Percentiles rank a stretch among this genome's conserved stretches.
Conservation (phyloP, 2,888 invertebrate genomes). For the Protonemura montana region DNA sequence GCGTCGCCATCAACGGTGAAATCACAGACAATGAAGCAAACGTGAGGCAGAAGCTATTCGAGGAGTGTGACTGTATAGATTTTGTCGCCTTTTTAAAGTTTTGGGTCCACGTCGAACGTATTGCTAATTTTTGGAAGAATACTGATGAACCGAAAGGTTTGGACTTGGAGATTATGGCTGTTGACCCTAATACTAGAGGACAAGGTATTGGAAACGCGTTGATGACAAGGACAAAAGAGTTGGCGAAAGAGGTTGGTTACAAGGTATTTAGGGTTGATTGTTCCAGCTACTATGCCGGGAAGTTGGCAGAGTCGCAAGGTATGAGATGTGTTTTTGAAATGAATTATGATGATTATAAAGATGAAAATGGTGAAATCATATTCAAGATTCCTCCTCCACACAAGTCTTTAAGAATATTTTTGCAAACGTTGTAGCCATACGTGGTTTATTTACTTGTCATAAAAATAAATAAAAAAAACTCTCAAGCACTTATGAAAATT, state of each 20-base stretch:
- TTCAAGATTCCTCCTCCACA: slow-evolving; percentile 25
- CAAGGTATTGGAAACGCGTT: slow-evolving; percentile 10
- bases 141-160: slow-evolving; percentile 17
- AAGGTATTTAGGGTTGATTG: slow-evolving; percentile 39
- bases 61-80: not conserved
- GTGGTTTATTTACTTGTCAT: too few species aligned
- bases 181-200: not conserved
- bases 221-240: not conserved
- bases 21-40: slow-evolving; percentile 27
- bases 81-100: slow-evolving; percentile 31
- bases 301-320: slow-evolving; percentile 30
- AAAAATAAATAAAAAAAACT: too few species aligned
- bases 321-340: slow-evolving; percentile 34
- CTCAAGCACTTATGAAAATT: too few species aligned
- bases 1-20: slow-evolving; percentile 37
- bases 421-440: not conserved
- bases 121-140: slow-evolving; percentile 3
- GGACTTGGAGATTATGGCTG: slow-evolving; percentile 30
- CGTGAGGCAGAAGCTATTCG: not conserved
- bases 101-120: slow-evolving; percentile 32
- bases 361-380: slow-evolving; percentile 1
- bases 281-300: slow-evolving; percentile 32
- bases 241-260: slow-evolving; percentile 20
- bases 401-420: slow-evolving; percentile 7
- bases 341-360: slow-evolving; percentile 16